Percentiles rank a stretch among this genome's conserved stretches.
phyloP scores from a whole-genome alignment of 2,888 invertebrate genomes.

The Penaeus monodon region DNA sequence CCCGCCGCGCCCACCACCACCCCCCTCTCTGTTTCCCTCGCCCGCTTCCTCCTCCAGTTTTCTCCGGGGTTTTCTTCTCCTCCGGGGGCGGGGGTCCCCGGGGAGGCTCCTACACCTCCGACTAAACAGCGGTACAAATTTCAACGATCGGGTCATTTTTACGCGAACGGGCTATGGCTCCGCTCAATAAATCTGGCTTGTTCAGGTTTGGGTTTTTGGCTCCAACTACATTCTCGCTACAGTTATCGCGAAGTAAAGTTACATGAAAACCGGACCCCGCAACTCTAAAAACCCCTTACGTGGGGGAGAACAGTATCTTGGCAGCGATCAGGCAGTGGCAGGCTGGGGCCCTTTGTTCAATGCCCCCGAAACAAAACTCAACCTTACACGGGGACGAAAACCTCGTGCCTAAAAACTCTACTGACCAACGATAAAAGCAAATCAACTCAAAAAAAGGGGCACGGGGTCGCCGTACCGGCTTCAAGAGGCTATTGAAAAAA shows the following conservation, averaged over 20 bases:
- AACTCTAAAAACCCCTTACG: slow-evolving; percentile 52
- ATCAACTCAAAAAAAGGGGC: neutral
- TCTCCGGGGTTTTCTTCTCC: slow-evolving; percentile 24
- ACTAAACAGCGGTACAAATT: slow-evolving; percentile 28
- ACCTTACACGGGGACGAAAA: slow-evolving; percentile 15
- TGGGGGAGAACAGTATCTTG: slow-evolving; percentile 58
- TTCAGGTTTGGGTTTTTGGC: slow-evolving; percentile 62
- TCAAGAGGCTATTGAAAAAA: slow-evolving; percentile 53
- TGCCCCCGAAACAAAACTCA: slow-evolving; percentile 21
- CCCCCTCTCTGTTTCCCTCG: slow-evolving; percentile 23
- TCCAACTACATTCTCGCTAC: slow-evolving; percentile 48
- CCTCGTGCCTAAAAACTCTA: neutral
- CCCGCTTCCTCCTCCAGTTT: slow-evolving; percentile 17
- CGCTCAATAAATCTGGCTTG: slow-evolving; percentile 53
- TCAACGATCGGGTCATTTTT: slow-evolving; percentile 59
- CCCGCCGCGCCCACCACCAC: slow-evolving; percentile 2
- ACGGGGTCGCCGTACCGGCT: neutral
- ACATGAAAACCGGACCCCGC: slow-evolving; percentile 45
- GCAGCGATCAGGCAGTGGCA: slow-evolving; percentile 58
- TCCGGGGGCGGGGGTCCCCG: slow-evolving; percentile 30
- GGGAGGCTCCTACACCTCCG: slow-evolving; percentile 31
- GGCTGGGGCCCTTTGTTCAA: too few relatives aligned
- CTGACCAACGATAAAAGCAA: neutral
- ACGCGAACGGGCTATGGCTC: slow-evolving; percentile 65
- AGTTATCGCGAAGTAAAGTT: slow-evolving; percentile 59